A percentile compares a stretch with the other conserved stretches of the same genome.
Evolutionary conservation across 2,797 vertebrate species (phyloP).

Genomic region (Lacerta viridis): DNA sequence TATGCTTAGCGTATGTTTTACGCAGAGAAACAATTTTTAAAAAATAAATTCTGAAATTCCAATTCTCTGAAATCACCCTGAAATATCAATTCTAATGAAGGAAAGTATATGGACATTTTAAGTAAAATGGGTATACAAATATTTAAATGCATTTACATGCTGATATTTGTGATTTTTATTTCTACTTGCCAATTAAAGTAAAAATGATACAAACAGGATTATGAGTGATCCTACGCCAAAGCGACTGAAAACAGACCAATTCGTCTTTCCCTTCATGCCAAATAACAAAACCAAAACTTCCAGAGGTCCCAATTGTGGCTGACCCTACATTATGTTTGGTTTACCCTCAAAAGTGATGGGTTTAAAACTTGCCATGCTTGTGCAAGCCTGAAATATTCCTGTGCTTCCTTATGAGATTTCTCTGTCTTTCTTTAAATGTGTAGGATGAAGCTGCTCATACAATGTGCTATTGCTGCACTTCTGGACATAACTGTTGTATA

Average conservation of each 20-base stretch:
- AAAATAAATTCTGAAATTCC: too few relatives aligned
- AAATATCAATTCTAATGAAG: neutral
- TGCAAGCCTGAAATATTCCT: neutral
- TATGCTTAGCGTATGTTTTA: too few relatives aligned
- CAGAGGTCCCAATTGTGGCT: neutral
- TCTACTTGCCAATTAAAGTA: neutral
- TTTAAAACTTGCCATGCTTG: neutral
- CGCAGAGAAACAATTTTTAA: too few relatives aligned
- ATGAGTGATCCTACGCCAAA: neutral
- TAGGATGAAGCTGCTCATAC: too few relatives aligned
- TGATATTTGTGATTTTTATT: neutral
- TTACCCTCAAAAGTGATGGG: neutral
- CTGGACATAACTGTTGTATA: neutral
- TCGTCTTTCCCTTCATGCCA: neutral
- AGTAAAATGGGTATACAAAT: neutral
- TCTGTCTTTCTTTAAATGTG: neutral
- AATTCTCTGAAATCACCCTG: neutral
- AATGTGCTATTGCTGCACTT: neutral
- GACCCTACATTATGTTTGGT: neutral
- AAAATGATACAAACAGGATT: neutral
- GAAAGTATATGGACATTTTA: neutral
- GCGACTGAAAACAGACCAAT: neutral
- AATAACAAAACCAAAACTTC: neutral
- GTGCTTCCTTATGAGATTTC: neutral
- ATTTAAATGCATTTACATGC: neutral